phyloP scores from a whole-genome alignment of 2,797 vertebrate species.

The Buceros bicornis region DNA sequence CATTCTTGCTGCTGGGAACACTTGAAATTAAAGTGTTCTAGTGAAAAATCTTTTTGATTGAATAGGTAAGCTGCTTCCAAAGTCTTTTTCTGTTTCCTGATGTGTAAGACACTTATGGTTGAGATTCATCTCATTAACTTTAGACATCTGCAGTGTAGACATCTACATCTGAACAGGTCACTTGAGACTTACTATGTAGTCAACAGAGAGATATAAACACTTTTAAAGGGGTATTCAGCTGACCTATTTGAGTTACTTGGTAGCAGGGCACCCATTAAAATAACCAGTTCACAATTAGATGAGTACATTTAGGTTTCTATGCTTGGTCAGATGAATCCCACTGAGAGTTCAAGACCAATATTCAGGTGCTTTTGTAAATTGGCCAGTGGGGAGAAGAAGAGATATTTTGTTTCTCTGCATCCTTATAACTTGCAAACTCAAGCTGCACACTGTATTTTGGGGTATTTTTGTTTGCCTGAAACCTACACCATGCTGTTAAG shows the following conservation, averaged over 20 bases:
- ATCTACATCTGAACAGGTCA: background rate
- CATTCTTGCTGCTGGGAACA: background rate
- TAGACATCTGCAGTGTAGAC: background rate
- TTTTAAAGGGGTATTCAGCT: background rate
- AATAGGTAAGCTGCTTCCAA: background rate
- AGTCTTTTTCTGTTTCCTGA: background rate
- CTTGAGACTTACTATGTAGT: background rate
- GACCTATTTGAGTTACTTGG: background rate
- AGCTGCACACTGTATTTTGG: background rate
- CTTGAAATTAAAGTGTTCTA: background rate
- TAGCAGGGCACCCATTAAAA: conserved; percentile 1
- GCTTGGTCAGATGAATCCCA: conserved; percentile 8
- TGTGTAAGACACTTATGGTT: background rate
- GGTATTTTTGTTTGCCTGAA: background rate
- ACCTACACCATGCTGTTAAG: background rate
- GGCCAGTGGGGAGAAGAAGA: background rate
- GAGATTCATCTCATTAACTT: conserved; percentile 24
- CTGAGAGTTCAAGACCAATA: background rate
- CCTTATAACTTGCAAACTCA: background rate
- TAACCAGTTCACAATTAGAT: background rate
- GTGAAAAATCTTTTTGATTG: background rate
- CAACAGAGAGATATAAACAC: background rate
- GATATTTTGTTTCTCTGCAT: background rate
- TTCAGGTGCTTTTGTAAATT: background rate
- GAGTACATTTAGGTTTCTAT: background rate